Evolutionary conservation across 2,797 vertebrate species (phyloP).

Genomic region (Podarcis lilfordi): DNA sequence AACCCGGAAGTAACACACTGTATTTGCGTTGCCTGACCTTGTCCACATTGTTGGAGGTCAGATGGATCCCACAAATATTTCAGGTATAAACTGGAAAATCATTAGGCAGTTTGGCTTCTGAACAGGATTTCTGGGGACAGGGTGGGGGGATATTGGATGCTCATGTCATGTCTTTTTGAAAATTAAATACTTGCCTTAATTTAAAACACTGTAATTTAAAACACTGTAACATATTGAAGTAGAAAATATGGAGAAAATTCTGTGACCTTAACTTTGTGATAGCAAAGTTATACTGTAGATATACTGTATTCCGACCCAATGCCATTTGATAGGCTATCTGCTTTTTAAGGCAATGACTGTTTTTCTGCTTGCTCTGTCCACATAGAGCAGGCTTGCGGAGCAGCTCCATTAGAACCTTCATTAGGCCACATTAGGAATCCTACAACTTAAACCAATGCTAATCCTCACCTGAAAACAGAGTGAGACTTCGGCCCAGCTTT

Average conservation of each 20-base stretch:
- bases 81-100: conserved; percentile 8
- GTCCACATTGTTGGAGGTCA: conserved; percentile 5
- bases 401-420: background rate
- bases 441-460: background rate
- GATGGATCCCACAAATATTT: background rate
- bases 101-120: conserved; percentile 4
- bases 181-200: conserved; percentile 1
- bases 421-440: background rate
- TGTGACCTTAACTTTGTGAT: background rate
- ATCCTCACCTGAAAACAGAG: background rate
- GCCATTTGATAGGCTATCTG: background rate
- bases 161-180: background rate
- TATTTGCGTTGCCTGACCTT: background rate
- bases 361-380: background rate
- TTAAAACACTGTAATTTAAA: background rate
- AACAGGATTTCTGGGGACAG: background rate
- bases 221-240: background rate
- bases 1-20: too few relatives aligned
- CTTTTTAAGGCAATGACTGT: too few relatives aligned
- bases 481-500: background rate
- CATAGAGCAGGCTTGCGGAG: background rate
- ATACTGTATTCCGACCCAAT: conserved; percentile 6
- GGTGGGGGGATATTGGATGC: conserved; percentile 19
- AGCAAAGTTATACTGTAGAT: too few relatives aligned
- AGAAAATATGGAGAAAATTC: background rate